A percentile compares a stretch with the other conserved stretches of the same genome.
phyloP scores from a whole-genome alignment of 2,113 vertebrate species.

The Tupaia tana region DNA sequence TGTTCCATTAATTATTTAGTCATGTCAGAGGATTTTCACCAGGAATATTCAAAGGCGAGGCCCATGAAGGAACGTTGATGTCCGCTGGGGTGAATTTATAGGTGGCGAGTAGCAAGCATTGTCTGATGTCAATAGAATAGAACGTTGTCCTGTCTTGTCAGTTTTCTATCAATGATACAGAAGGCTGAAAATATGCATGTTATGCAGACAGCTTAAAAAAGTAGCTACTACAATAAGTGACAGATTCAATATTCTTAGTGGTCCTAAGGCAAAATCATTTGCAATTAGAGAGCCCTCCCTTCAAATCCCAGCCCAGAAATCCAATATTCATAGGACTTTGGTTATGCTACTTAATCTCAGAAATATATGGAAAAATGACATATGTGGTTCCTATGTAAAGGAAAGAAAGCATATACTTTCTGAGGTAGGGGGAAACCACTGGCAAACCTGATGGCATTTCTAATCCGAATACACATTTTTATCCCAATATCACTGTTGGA shows the following conservation, averaged over 20 bases:
- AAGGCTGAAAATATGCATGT: background rate
- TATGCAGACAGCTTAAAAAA: background rate
- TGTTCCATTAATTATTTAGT: background rate
- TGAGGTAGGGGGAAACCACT: fast-evolving
- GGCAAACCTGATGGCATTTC: background rate
- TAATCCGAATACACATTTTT: background rate
- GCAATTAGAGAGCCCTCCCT: background rate
- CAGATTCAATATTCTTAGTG: background rate
- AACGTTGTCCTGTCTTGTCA: background rate
- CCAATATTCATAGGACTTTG: background rate
- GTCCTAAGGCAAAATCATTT: background rate
- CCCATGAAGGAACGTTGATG: background rate
- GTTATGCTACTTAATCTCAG: too few relatives aligned
- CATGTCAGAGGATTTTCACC: background rate
- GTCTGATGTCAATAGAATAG: background rate
- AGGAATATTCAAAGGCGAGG: background rate
- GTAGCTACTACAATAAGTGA: background rate
- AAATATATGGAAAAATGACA: background rate
- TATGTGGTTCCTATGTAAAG: background rate
- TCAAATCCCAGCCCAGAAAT: background rate
- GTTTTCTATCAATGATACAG: background rate
- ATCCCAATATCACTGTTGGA: background rate
- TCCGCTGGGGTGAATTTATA: background rate
- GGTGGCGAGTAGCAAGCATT: background rate
- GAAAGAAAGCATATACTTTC: background rate